Evolutionary conservation across 2,797 vertebrate species (phyloP), one percentile per base, ranked within the genome.

Genomic region (Bradypodion ventrale): DNA sequence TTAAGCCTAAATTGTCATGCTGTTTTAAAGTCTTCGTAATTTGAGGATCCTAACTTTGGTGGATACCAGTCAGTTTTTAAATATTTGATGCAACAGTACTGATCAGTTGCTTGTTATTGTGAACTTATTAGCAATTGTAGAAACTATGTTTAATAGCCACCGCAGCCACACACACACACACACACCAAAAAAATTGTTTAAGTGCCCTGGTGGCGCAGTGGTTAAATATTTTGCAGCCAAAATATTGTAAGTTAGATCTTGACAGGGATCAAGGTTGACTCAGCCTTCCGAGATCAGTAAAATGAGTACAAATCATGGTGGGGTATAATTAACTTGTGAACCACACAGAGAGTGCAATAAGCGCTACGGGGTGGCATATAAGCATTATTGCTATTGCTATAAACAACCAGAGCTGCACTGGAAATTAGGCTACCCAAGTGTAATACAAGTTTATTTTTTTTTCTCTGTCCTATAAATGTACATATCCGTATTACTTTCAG

Each of bases 91-190:
- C 44, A 15, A 44, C 5, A 19, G 29, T 68, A 68, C 65, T 75
- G 78, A 40, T 84, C 35, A 78, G n/a, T 72, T 37, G n/a, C 76
- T 3, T 68, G 44, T 83, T 87, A 82, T 87, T 60, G 84, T 73
- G 76, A 78, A 74, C 86, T 69, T 0, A 77, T 44, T 70, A 60
- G n/a, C n/a, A 78, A 69, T 0, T 0, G 80, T 87, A 77, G 37
- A 73, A 83, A 73, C 0, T 40, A 37, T 76, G 23, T 59, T 40
- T 60, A 60, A 60, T 76, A 15, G 23, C 52, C 21, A n/a, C n/a
- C n/a, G n/a, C 52, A n/a, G n/a, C n/a, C n/a, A n/a, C n/a, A n/a
- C n/a, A n/a, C n/a, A n/a, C n/a, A n/a, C n/a, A n/a, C n/a, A n/a
- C n/a, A n/a, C n/a, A n/a, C n/a, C n/a, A n/a, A n/a, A n/a, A n/a